These are phyloP conservation scores for Arvicanthis niloticus DNA, from an alignment of 2,113 vertebrate genomes.

Conservation along the genomic window DNA sequence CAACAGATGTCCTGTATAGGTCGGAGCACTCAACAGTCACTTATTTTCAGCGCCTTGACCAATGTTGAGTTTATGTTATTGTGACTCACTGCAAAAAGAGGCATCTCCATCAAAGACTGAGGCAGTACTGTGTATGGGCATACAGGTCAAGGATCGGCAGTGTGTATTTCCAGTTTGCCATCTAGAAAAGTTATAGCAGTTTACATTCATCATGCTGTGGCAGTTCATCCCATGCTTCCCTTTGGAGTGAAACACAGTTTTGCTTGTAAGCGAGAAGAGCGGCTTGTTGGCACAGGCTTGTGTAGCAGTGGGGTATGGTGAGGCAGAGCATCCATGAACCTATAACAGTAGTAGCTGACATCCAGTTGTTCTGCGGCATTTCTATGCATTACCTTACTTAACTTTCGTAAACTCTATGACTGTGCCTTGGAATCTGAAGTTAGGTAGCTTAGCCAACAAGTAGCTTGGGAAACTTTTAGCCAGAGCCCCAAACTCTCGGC, in stretches of 20 bases:
- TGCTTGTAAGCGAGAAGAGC: constrained; percentile 23
- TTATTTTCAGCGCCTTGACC: background rate
- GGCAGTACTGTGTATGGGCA: background rate
- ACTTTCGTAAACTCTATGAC: background rate
- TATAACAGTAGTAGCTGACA: background rate
- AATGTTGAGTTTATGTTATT: background rate
- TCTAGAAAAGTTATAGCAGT: constrained; percentile 13
- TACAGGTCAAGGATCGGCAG: background rate
- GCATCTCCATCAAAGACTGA: no score
- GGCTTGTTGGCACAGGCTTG: background rate
- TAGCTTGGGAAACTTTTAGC: background rate
- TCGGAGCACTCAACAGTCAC: background rate
- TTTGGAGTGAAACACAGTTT: background rate
- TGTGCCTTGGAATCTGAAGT: constrained; percentile 4
- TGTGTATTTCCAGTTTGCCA: background rate
- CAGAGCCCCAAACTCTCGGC: background rate
- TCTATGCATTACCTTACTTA: background rate
- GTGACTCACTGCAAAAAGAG: background rate
- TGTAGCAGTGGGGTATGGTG: background rate
- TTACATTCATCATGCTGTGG: background rate
- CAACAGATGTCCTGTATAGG: background rate
- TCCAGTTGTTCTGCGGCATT: background rate
- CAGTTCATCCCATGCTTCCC: background rate
- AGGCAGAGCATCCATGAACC: background rate
- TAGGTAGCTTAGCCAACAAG: background rate